Conservation (phyloP, 2,113 vertebrate genomes). For the Chelonoidis abingdonii region DNA sequence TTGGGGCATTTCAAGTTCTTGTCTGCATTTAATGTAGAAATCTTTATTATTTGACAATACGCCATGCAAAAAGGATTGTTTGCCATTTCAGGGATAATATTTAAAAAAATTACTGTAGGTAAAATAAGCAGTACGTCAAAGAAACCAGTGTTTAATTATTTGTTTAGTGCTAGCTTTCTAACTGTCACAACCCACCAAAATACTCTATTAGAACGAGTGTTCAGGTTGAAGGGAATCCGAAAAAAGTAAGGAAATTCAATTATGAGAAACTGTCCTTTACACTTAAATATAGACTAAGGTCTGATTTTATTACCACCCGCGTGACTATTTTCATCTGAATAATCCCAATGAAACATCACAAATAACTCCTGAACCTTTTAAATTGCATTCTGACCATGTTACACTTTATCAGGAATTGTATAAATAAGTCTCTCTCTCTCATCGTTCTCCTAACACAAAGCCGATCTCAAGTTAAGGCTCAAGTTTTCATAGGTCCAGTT, state of each 20-base stretch:
- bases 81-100: not conserved
- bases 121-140: not conserved
- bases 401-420: not conserved
- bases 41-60: not conserved
- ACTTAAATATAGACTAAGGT: not conserved
- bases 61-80: not conserved
- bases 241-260: not conserved
- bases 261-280: accelerated
- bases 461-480: not conserved
- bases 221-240: not conserved
- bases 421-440: not conserved
- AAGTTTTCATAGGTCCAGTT: not conserved
- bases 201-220: not conserved
- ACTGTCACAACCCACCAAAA: not conserved
- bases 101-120: not conserved
- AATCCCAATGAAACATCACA: not conserved
- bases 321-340: not conserved
- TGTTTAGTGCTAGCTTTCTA: not conserved
- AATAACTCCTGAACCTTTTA: not conserved
- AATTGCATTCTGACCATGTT: accelerated
- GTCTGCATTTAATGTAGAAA: not conserved
- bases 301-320: accelerated
- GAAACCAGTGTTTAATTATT: not conserved
- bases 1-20: not conserved
- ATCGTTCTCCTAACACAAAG: not conserved